Conservation (phyloP, 2,113 vertebrate genomes). For the Mirza zaza region DNA sequence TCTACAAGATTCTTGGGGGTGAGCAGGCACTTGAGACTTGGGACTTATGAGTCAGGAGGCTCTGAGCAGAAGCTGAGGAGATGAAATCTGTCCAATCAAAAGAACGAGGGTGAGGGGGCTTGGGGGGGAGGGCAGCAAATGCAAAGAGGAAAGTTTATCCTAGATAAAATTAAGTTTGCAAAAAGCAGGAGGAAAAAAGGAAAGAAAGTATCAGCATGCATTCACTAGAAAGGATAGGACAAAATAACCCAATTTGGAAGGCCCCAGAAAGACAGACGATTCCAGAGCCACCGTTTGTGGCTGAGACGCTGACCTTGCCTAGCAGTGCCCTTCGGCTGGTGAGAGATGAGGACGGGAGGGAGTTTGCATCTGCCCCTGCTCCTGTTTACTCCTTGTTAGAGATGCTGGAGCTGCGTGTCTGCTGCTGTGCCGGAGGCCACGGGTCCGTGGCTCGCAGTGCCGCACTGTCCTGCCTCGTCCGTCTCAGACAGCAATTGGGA, state of each 20-base stretch:
- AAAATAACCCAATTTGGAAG: neutral
- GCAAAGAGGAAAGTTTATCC: neutral
- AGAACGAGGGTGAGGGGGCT: too few species aligned
- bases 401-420: neutral
- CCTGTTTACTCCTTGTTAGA: neutral
- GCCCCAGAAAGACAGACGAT: neutral
- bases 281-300: accelerated
- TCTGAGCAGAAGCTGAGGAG: neutral
- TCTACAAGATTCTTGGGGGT: neutral
- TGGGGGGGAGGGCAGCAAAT: neutral
- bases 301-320: neutral
- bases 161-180: neutral
- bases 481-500: neutral
- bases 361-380: neutral
- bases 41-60: neutral
- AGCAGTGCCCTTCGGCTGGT: accelerated
- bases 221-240: neutral
- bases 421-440: neutral
- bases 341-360: neutral
- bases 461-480: accelerated
- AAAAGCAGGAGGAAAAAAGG: neutral
- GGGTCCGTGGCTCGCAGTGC: accelerated
- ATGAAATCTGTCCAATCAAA: neutral
- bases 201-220: neutral
- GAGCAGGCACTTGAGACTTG: neutral